Evolutionary conservation across 2,797 vertebrate species (phyloP).

Genomic region (Australoheros facetus): DNA sequence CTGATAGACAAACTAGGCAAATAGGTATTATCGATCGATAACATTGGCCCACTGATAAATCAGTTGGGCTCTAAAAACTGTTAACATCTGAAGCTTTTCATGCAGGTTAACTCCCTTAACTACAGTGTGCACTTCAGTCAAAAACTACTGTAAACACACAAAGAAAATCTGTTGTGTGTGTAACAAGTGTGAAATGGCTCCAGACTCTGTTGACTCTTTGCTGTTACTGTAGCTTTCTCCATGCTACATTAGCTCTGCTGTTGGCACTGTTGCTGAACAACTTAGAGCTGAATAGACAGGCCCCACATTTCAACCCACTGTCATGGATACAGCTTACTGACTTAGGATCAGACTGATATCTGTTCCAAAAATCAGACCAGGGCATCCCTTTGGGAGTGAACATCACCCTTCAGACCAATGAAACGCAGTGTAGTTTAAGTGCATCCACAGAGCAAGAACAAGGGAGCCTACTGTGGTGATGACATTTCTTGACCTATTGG

Average conservation of each 20-base stretch:
- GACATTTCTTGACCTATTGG: constrained; percentile 51
- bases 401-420: constrained; percentile 5
- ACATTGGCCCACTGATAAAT: not conserved
- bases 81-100: no score
- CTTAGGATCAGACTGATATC: not conserved
- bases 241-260: not conserved
- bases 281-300: not conserved
- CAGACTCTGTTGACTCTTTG: not conserved
- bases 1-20: no score
- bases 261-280: not conserved
- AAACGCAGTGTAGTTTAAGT: constrained; percentile 22
- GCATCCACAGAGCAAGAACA: constrained; percentile 41
- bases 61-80: no score
- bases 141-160: not conserved
- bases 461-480: constrained; percentile 33
- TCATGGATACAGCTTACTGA: not conserved
- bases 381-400: not conserved
- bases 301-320: not conserved
- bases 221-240: not conserved
- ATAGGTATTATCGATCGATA: not conserved
- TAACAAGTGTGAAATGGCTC: not conserved
- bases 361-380: not conserved
- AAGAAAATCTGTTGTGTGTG: not conserved
- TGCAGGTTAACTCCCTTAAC: no score
- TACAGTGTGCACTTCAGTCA: no score